A percentile compares a stretch with the other conserved stretches of the same genome.
These are phyloP conservation scores for Adelosebastes latens DNA, from an alignment of 2,797 vertebrate genomes.

Conservation along the genomic window DNA sequence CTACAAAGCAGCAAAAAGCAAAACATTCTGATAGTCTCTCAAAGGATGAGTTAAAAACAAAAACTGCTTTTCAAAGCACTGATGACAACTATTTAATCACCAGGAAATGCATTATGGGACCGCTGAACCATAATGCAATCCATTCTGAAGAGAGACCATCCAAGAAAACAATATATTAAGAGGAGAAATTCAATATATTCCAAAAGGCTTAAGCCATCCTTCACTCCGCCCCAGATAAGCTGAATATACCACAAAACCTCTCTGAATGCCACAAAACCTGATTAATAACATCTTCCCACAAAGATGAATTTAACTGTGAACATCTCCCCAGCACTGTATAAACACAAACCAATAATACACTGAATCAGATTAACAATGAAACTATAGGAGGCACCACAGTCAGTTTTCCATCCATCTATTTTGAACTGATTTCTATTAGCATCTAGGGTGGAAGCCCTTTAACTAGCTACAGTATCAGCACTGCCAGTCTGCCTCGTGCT, in stretches of 20 bases:
- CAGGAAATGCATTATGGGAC: conserved; percentile 14
- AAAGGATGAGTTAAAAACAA: not conserved
- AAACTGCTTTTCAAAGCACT: not conserved
- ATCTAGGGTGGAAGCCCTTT: conserved; percentile 5
- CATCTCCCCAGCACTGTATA: not conserved
- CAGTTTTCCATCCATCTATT: conserved; percentile 14
- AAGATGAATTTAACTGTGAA: conserved; percentile 40
- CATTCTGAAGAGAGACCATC: conserved; percentile 9
- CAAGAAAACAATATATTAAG: conserved; percentile 41
- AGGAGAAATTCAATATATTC: conserved; percentile 35
- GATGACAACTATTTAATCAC: conserved; percentile 19
- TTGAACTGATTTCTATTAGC: conserved; percentile 10
- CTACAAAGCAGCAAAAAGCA: not conserved
- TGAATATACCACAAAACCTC: conserved; percentile 32
- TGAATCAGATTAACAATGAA: conserved; percentile 34
- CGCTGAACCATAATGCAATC: conserved; percentile 27
- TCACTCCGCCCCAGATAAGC: conserved; percentile 37
- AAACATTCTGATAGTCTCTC: not conserved
- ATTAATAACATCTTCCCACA: conserved; percentile 46
- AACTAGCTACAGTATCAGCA: conserved; percentile 16
- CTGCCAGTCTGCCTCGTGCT: conserved; percentile 26
- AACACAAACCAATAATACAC: not conserved
- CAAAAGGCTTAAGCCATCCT: conserved; percentile 41
- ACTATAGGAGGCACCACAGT: not conserved
- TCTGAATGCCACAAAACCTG: conserved; percentile 34